Evolutionary conservation across 2,888 invertebrate species (phyloP), one percentile per base, ranked within the genome.

Genomic region (Caprella mutica): DNA sequence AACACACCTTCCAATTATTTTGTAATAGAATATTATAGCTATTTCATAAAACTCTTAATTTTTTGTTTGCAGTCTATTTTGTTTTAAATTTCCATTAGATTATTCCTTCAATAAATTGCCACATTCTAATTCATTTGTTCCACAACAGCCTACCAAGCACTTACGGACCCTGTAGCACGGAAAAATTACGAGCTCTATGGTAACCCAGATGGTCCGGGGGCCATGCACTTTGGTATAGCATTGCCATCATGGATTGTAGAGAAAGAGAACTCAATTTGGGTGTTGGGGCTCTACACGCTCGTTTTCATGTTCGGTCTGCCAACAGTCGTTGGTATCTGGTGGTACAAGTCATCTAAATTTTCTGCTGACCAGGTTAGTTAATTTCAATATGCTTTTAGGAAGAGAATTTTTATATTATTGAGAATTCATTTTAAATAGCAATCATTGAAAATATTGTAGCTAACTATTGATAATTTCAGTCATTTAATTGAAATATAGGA

Each of bases 171-270:
- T 67, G 93, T 96, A 72, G 87, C 97, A 2, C 81, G 90, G 65
- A 85, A 86, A 72, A 99, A 99, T 76, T 99, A 94, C 91, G 94
- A 97, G 72, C 90, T 90, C 72, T 94, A 96, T 80, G 98, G 98
- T 23, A 98, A 99, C 77, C 98, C 98, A 1, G 98, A 99, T 78
- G 98, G 98, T 3, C 98, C 98, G 0, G 96, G 94, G 65, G 97
- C 94, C 24, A 97, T 94, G 83, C 92, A 91, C 69, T 98, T 99
- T 80, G 98, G 98, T 58, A 99, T 99, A 72, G 98, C 98, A 6
- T 74, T 99, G 54, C 98, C 98, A 5, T 96, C 97, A 55, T 99
- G 98, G 98, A 94, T 99, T 72, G 94, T 99, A 9, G 96, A 97
- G 71, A 94, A 97, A 73, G 93, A 98, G 74, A 98, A 99, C 73